Base-by-base conservation (phyloP, 2,797 vertebrate species). In the Columba guinea region DNA sequence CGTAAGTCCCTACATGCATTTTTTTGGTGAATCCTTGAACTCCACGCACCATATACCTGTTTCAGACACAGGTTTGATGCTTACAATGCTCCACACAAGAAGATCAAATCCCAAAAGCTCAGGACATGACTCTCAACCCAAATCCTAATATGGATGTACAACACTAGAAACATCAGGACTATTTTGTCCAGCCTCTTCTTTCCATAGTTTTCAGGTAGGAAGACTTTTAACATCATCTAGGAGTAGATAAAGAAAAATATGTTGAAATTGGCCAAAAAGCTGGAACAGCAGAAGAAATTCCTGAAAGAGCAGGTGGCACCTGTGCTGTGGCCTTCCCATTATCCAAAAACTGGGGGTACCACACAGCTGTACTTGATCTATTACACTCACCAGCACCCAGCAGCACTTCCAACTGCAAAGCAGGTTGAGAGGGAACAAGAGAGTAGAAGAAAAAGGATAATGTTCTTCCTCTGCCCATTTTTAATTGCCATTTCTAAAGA, bases 401-500 rank as follows among this genome's bases (percentile, higher is more conserved):
- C 46, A 91, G 74, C 48, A 52, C n/a, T 65, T 87, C 41, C 3
- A 3, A 46, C 22, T 93, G 80, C 82, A 81, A 74, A 89, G 77
- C 12, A 22, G 32, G 79, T 13, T 49, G 44, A 93, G 53, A 89
- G 52, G 71, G 28, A 53, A 17, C 1, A 19, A 44, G 16, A 65
- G n/a, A 91, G 73, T 17, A 77, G 87, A 94, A 92, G 55, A 95
- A 94, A 83, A 80, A 67, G 60, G 64, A 70, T 63, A 85, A 64
- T 89, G 96, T 94, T 83, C 92, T 82, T 86, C 27, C 63, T 93
- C 49, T 78, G 84, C 46, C 34, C 21, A 28, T 89, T 80, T 90
- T 94, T 95, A 95, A 96, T 86, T 90, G 90, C 59, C 27, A 46
- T 93, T 95, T 82, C 67, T 93, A 65, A 4, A 74, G 59, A 79